These are phyloP conservation scores for Tortricodes alternella DNA, from an alignment of 2,888 invertebrate species.

Conservation along the genomic window DNA sequence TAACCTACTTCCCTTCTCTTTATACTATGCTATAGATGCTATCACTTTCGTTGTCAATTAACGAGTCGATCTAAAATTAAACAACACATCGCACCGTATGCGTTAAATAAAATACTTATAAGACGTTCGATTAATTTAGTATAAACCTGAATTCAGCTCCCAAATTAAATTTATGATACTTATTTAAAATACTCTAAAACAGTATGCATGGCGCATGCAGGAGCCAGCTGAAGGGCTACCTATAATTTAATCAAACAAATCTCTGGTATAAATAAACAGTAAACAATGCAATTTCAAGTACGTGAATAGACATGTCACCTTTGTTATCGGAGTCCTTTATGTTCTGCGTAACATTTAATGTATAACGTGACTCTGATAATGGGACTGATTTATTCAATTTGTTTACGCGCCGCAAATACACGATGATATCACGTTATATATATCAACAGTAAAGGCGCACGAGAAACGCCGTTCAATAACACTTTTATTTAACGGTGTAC, in stretches of 20 bases:
- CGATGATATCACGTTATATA: not conserved
- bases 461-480: not conserved
- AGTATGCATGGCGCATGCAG: too few relatives aligned
- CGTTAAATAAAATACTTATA: too few relatives aligned
- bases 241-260: constrained; percentile 17
- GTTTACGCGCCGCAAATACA: not conserved
- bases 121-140: too few relatives aligned
- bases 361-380: constrained; percentile 27
- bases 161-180: too few relatives aligned
- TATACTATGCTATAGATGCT: too few relatives aligned
- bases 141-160: too few relatives aligned
- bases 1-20: too few relatives aligned
- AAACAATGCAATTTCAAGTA: constrained; percentile 22
- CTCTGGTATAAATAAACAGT: constrained; percentile 12
- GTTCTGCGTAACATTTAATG: constrained; percentile 20
- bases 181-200: too few relatives aligned
- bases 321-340: constrained; percentile 26
- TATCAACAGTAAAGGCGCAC: not conserved
- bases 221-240: not conserved
- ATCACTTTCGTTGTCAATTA: too few relatives aligned
- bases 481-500: too few relatives aligned
- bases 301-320: constrained; percentile 21
- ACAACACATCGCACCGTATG: too few relatives aligned
- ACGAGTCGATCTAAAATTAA: too few relatives aligned
- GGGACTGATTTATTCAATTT: constrained; percentile 24